These are phyloP conservation scores for Colaptes auratus DNA, from an alignment of 2,113 vertebrate genomes.

Conservation along the genomic window DNA sequence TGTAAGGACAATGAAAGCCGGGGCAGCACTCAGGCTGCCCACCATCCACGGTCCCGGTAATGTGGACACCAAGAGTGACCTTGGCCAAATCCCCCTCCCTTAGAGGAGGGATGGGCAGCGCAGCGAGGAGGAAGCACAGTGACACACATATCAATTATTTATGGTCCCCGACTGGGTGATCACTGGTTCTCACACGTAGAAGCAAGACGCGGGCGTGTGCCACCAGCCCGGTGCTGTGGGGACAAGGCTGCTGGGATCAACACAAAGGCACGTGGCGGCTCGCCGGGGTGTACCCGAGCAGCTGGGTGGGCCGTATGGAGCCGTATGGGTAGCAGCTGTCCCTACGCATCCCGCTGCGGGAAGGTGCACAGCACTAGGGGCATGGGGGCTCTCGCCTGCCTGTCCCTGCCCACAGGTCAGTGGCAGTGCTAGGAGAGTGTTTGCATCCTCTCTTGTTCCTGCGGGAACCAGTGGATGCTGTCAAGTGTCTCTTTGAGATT, in stretches of 20 bases:
- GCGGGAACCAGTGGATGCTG: not conserved
- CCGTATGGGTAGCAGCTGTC: fast-evolving
- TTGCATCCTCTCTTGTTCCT: fast-evolving
- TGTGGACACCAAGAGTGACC: not conserved
- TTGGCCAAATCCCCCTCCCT: not conserved
- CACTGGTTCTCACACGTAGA: not conserved
- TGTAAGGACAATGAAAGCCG: not conserved
- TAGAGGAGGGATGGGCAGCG: not conserved
- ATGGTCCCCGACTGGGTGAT: not conserved
- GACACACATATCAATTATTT: not conserved
- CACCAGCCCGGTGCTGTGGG: not conserved
- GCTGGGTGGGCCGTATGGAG: not conserved
- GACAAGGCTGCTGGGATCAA: not conserved
- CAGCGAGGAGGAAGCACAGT: not conserved
- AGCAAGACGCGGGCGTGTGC: not conserved
- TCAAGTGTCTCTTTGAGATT: not conserved
- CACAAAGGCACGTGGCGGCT: slow-evolving; percentile 11
- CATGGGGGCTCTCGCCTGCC: not conserved
- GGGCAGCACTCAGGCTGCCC: not conserved
- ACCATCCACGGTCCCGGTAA: not conserved
- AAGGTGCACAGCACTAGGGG: fast-evolving
- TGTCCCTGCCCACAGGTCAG: not conserved
- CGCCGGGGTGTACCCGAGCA: not conserved
- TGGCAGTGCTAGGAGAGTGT: not conserved
- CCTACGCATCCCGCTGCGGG: fast-evolving